Evolutionary conservation across 1,140 invertebrate genomes (phyloP).

Genomic region (Elymnias hypermnestra): DNA sequence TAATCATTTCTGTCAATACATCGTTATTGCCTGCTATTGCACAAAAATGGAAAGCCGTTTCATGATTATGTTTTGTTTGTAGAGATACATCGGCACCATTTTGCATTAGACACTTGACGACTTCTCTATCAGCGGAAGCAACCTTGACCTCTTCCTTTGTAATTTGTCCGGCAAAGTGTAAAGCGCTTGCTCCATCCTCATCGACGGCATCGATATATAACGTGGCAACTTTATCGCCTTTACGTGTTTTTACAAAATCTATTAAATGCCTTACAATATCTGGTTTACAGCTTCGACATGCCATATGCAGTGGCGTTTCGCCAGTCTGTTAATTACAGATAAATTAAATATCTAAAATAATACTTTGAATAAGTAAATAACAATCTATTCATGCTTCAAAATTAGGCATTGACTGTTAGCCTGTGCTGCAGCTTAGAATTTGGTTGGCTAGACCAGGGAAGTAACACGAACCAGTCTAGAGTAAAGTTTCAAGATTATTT

Average conservation of each 20-base stretch:
- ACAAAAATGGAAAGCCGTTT: conserved; percentile 97
- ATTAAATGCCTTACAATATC: conserved; percentile 91
- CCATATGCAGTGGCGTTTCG: conserved; percentile 96
- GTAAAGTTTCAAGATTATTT: too few relatives aligned
- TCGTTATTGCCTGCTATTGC: conserved; percentile 97
- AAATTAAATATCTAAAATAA: too few relatives aligned
- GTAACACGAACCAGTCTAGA: too few relatives aligned
- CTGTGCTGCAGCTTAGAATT: too few relatives aligned
- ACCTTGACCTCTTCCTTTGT: conserved; percentile 84
- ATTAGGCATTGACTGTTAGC: too few relatives aligned
- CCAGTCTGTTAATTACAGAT: conserved; percentile 88
- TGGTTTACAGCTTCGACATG: conserved; percentile 89
- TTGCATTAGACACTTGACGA: conserved; percentile 91
- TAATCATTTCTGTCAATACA: conserved; percentile 94
- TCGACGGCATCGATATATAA: conserved; percentile 88
- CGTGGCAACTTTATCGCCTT: conserved; percentile 82
- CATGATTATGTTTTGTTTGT: conserved; percentile 89
- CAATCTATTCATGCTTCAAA: too few relatives aligned
- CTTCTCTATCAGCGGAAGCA: conserved; percentile 91
- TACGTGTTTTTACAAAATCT: conserved; percentile 87
- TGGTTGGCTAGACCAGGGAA: too few relatives aligned
- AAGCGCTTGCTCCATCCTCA: conserved; percentile 93
- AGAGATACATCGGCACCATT: conserved; percentile 92
- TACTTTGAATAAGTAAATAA: too few relatives aligned
- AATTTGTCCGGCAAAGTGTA: conserved; percentile 92